Evolutionary conservation across 2,888 invertebrate genomes (phyloP).

Genomic region (Autographa gamma): DNA sequence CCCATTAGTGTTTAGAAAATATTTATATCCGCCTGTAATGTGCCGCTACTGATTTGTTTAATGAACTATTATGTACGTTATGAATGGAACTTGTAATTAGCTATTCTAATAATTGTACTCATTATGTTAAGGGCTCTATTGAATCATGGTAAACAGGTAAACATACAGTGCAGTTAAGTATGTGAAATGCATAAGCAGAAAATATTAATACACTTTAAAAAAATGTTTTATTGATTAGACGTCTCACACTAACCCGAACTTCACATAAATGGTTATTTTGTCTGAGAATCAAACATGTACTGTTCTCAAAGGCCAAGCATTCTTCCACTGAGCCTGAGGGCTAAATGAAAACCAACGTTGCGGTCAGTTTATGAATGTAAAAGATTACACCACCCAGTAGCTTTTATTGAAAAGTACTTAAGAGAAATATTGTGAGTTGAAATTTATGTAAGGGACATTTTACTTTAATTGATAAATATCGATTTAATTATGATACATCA

Average conservation of each 20-base stretch:
- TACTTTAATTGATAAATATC: too few species aligned
- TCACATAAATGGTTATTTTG: too few species aligned
- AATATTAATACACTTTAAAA: too few species aligned
- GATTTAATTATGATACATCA: too few species aligned
- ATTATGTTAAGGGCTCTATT: neutral
- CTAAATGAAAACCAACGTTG: neutral
- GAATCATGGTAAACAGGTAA: neutral
- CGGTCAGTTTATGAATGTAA: neutral
- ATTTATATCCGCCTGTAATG: slow-evolving; percentile 56
- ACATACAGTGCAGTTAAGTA: too few species aligned
- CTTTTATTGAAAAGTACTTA: too few species aligned
- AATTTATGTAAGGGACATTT: too few species aligned
- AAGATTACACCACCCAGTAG: neutral
- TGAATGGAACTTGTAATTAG: slow-evolving; percentile 3
- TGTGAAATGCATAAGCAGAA: too few species aligned
- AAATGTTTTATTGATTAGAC: too few species aligned
- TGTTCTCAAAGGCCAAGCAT: neutral
- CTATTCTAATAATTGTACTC: neutral
- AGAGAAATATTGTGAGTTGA: too few species aligned
- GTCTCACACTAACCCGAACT: too few species aligned
- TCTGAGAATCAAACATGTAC: neutral
- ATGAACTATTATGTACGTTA: slow-evolving; percentile 11
- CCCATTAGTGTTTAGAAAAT: slow-evolving; percentile 70
- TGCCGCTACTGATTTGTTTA: slow-evolving; percentile 24
- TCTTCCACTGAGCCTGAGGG: neutral